Conservation (phyloP, 2,113 vertebrate genomes). For the Nerophis lumbriciformis region DNA sequence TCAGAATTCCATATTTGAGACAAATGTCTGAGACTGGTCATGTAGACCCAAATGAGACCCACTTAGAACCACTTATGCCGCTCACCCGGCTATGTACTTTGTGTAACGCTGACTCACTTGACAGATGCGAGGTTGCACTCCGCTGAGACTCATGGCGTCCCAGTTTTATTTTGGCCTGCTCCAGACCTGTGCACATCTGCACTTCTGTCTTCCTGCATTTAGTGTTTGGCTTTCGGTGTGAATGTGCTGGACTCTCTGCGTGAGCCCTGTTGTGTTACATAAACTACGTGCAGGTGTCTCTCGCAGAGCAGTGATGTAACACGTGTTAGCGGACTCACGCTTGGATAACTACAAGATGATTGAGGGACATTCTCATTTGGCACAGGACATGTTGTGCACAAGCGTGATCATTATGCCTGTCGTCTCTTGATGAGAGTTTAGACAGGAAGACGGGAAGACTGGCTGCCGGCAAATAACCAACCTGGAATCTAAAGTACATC, state of each 20-base stretch:
- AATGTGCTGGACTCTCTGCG: neutral
- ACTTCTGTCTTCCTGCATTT: conserved; percentile 14
- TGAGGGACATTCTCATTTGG: conserved; percentile 29
- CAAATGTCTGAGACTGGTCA: conserved; percentile 46
- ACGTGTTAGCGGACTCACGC: conserved; percentile 33
- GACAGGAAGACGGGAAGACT: neutral
- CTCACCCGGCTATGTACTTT: conserved; percentile 37
- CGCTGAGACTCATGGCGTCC: conserved; percentile 38
- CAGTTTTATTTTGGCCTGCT: conserved; percentile 31
- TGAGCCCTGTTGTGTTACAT: conserved; percentile 27
- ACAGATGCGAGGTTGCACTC: conserved; percentile 50
- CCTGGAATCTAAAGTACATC: no score
- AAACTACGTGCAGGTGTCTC: conserved; percentile 48
- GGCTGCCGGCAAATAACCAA: no score
- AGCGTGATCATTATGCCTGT: neutral
- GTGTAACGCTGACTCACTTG: conserved; percentile 44
- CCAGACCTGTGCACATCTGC: conserved; percentile 17
- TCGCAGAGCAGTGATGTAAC: conserved; percentile 38
- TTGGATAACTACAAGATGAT: conserved; percentile 44
- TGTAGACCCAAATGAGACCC: conserved; percentile 50
- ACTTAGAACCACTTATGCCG: conserved; percentile 49
- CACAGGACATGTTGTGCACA: neutral
- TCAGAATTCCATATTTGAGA: conserved; percentile 33
- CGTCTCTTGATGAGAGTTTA: neutral
- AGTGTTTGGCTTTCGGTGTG: conserved; percentile 10